Evolutionary conservation across 2,797 vertebrate genomes (phyloP), one percentile per base, ranked within the genome.

Genomic region (Choloepus didactylus): DNA sequence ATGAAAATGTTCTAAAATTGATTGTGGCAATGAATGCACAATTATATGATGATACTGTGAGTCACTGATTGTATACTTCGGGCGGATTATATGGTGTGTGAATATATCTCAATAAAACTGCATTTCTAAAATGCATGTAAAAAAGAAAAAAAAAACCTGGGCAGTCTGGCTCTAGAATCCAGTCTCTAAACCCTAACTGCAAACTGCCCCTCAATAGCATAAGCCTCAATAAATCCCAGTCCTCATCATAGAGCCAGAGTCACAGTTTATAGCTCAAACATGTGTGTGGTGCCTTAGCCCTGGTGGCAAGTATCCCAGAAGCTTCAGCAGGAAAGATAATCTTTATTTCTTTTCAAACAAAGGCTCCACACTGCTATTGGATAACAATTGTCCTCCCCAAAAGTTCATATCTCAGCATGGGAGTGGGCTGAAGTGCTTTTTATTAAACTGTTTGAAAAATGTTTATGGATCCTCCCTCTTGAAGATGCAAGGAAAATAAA

Each of bases 371-470:
- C 14, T 70, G 67, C 38, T 92, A 41, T 67, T 23, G 62, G 5
- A 35, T 69, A 41, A 85, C 29, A 75, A 66, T 64, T 83, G 87
- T 76, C 81, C 67, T 87, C 59, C 67, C 19, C n/a, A 6, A 31
- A 81, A 89, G 38, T 87, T 81, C 80, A 87, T 77, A 82, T 70
- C 77, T 95, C 62, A 87, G 64, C n/a, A 67, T 41, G 41, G 35
- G 44, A 23, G 4, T 66, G 3, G 84, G 18, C 77, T 38, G 8
- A 76, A 92, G 75, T 75, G n/a, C 60, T 82, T 83, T 44, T n/a
- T 46, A 91, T 5, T 77, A 60, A 84, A 87, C 59, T 85, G 51
- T 92, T 51, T 96, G 25, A 49, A 88, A 97, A 89, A 87, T 35
- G 49, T 64, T 75, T 79, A 83, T 70, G 41, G 66, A 60, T 66